Base-by-base conservation (phyloP, 2,888 invertebrate species). In the Athetis lepigone region DNA sequence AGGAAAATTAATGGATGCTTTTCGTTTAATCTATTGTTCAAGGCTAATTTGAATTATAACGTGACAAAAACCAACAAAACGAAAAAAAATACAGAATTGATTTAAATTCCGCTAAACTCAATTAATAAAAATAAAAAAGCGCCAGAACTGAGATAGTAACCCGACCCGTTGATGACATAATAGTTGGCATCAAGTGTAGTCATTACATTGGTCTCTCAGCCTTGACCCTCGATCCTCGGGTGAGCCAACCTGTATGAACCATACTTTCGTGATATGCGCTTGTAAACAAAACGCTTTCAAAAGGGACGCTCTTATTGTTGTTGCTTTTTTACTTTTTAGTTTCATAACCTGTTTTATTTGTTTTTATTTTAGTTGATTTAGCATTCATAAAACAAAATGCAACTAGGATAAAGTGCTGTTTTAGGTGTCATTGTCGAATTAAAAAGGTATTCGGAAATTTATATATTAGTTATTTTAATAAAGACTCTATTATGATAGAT, bases 141-240 rank as follows among this genome's bases (percentile, higher is more conserved):
- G 19, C 25, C 21, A 43, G 13, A 55, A 54, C 51, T 11, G 50
- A 33, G 51, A 57, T 68, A 50, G 64, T 73, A 70, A 62, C 54
- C 55, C 58, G 73, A 75, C 59, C 69, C 68, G 77, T 67, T 73
- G 75, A 78, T 87, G 85, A 84, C 83, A 85, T 86, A 86, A 88
- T 80, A 81, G 76, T 69, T 75, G 74, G 79, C 79, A 80, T 76
- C 77, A 77, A 82, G 83, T 84, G 83, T 80, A 74, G 83, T 80
- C 81, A 83, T 85, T 85, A 85, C 77, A 72, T 71, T 76, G 84
- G 80, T 81, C 82, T 75, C 76, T 73, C 79, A 85, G 81, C 89
- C 90, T 90, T 90, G 90, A 90, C 89, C 90, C 83, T 70, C 78
- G 83, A 88, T 88, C 90, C 83, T 69, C 81, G 83, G 90, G 90